A percentile compares a stretch with the other conserved stretches of the same genome.
phyloP scores from a whole-genome alignment of 2,797 vertebrate genomes.

The Lithobates sylvaticus region DNA sequence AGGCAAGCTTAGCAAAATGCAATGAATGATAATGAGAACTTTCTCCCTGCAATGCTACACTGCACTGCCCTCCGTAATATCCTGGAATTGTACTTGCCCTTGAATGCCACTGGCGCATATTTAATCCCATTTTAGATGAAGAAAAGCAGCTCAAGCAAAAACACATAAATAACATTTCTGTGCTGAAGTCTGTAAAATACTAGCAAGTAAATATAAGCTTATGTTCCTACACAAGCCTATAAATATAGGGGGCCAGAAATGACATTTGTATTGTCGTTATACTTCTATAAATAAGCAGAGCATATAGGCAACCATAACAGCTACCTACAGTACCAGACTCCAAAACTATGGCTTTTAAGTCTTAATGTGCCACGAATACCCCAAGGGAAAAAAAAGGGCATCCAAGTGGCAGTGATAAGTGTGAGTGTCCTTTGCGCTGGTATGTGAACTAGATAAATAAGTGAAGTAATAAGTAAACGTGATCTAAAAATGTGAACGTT shows the following conservation, averaged over 20 bases:
- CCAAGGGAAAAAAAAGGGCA: too few relatives aligned
- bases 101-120: constrained; percentile 20
- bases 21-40: constrained; percentile 57
- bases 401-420: too few relatives aligned
- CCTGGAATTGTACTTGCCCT: constrained; percentile 33
- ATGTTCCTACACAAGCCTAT: neutral
- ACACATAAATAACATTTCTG: neutral
- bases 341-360: neutral
- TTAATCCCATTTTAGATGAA: constrained; percentile 37
- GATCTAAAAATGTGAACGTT: too few relatives aligned
- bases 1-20: constrained; percentile 52
- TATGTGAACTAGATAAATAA: too few relatives aligned
- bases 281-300: too few relatives aligned
- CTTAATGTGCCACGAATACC: neutral
- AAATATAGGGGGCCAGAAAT: too few relatives aligned
- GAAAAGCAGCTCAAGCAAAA: constrained; percentile 18
- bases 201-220: neutral
- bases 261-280: too few relatives aligned
- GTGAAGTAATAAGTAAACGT: too few relatives aligned
- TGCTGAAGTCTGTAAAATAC: neutral
- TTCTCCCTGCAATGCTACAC: constrained; percentile 57
- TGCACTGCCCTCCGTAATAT: constrained; percentile 52
- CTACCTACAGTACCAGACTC: neutral
- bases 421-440: too few relatives aligned
- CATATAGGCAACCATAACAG: neutral